These are phyloP conservation scores for Drosophila nigromelanica DNA, from an alignment of 1,140 invertebrate genomes.

Conservation along the genomic window DNA sequence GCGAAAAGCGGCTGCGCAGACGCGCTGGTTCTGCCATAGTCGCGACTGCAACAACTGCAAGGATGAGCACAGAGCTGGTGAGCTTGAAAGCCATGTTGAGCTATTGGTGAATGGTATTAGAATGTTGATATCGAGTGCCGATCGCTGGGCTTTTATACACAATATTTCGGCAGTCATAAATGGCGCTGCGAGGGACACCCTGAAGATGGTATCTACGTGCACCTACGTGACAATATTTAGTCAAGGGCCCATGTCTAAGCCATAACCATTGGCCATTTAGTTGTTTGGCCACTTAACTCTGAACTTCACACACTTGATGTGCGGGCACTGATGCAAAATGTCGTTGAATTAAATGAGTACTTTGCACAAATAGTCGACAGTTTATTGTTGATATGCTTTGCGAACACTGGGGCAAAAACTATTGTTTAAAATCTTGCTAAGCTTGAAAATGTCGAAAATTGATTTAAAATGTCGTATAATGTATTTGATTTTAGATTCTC, in stretches of 20 bases:
- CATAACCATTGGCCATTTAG: conserved; percentile 62
- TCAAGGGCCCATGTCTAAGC: conserved; percentile 71
- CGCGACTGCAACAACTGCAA: conserved; percentile 44
- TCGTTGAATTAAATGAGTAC: background rate
- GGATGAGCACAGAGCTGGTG: conserved; percentile 53
- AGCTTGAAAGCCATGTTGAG: conserved; percentile 72
- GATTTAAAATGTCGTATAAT: too few relatives aligned
- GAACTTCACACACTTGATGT: conserved; percentile 22
- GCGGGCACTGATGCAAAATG: conserved; percentile 2
- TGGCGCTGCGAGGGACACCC: conserved; percentile 61
- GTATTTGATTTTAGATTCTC: background rate
- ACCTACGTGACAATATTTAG: conserved; percentile 74
- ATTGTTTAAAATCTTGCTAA: background rate
- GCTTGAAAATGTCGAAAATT: background rate
- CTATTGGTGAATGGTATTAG: conserved; percentile 54
- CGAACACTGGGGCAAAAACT: conserved; percentile 6
- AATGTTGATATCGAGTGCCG: conserved; percentile 56
- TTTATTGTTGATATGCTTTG: background rate
- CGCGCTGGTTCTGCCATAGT: conserved; percentile 52
- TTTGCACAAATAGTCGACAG: background rate
- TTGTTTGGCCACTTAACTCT: conserved; percentile 43
- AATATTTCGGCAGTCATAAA: conserved; percentile 55
- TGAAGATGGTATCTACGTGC: conserved; percentile 39
- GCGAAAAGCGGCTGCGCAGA: conserved; percentile 54
- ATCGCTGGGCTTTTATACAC: conserved; percentile 55